A percentile compares a stretch with the other conserved stretches of the same genome.
Evolutionary conservation across 2,888 invertebrate genomes (phyloP).

Genomic region (Stenolophus ochropezus): DNA sequence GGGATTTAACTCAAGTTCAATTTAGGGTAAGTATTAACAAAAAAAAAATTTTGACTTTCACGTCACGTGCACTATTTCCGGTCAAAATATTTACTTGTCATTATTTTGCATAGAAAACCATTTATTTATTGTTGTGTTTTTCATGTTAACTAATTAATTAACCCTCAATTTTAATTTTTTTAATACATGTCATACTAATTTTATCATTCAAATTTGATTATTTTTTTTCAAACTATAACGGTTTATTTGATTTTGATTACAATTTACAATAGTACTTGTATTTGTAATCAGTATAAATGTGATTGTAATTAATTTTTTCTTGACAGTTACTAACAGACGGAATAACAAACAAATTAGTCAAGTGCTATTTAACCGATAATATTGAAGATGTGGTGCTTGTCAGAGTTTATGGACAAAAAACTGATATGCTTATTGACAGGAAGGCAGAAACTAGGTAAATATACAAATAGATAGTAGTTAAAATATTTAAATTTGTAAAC

Average conservation of each 20-base stretch:
- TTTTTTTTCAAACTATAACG: background rate
- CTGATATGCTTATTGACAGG: constrained; percentile 93
- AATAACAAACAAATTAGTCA: constrained; percentile 93
- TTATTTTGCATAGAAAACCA: background rate
- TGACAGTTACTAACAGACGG: constrained; percentile 93
- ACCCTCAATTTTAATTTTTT: background rate
- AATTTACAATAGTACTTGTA: background rate
- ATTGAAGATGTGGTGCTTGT: constrained; percentile 86
- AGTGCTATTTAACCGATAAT: constrained; percentile 76
- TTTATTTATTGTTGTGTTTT: background rate
- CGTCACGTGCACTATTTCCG: constrained; percentile 30
- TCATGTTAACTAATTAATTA: background rate
- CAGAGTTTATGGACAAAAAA: constrained; percentile 94
- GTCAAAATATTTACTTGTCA: constrained; percentile 30
- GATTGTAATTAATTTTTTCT: constrained; percentile 17
- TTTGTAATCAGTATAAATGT: background rate
- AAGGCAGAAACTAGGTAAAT: constrained; percentile 84
- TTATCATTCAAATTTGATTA: background rate
- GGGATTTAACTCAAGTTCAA: constrained; percentile 79
- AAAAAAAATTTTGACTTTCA: constrained; percentile 21
- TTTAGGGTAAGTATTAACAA: constrained; percentile 79
- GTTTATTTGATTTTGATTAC: constrained; percentile 28
- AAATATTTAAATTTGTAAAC: background rate
- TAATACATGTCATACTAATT: background rate
- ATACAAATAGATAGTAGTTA: background rate